Percentiles rank a stretch among this genome's conserved stretches.
Evolutionary conservation across 2,888 invertebrate species (phyloP).

Genomic region (Altica lythri): DNA sequence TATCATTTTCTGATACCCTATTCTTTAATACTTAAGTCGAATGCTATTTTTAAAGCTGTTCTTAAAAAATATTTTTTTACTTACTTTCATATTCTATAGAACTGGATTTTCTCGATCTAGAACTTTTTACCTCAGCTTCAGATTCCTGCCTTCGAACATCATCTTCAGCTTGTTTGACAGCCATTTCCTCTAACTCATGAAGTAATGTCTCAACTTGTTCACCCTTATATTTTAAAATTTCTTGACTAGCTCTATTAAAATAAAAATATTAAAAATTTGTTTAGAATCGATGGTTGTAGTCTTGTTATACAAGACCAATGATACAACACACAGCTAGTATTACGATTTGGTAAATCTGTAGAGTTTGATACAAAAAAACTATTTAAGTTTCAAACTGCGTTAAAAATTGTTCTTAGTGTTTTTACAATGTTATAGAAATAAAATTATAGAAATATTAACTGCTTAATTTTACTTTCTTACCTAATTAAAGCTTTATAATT

Average conservation of each 20-base stretch:
- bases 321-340: not conserved
- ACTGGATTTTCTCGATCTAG: constrained; percentile 50
- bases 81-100: constrained; percentile 52
- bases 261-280: not conserved
- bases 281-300: not conserved
- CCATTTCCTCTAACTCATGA: constrained; percentile 61
- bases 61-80: too few relatives aligned
- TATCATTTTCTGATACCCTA: too few relatives aligned
- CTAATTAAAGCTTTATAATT: constrained; percentile 63
- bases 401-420: not conserved
- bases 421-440: not conserved
- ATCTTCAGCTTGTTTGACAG: constrained; percentile 57
- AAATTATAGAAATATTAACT: not conserved
- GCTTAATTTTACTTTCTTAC: not conserved
- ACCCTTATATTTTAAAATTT: constrained; percentile 69
- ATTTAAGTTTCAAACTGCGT: not conserved
- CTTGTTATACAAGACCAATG: too few relatives aligned
- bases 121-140: constrained; percentile 50
- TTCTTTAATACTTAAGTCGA: too few relatives aligned
- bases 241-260: constrained; percentile 62
- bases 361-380: not conserved
- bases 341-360: not conserved
- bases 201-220: constrained; percentile 66
- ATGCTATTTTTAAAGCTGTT: too few relatives aligned
- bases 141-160: constrained; percentile 51